Base-by-base conservation (phyloP, 2,888 invertebrate genomes). In the Phortica okadai region DNA sequence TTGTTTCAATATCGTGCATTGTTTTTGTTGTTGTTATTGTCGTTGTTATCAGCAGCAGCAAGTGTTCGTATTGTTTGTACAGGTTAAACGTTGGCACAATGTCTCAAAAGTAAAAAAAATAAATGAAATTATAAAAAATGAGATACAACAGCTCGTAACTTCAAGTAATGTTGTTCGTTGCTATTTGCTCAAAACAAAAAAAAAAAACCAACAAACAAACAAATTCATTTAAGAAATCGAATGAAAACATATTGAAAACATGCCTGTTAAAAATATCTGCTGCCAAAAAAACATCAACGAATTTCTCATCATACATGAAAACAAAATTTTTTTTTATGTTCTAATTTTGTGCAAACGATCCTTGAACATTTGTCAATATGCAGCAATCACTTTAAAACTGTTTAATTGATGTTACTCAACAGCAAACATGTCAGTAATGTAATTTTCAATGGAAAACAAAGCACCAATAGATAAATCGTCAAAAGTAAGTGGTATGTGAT, bases 1-100 rank as follows among this genome's bases (percentile, higher is more conserved):
- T 86, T 87, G 83, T 85, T 87, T 85, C 83, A 85, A 85, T 85
- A 83, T 67, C 58, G 42, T 25, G 80, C 74, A 76, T 80, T 74
- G 77, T 59, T 78, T 67, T 75, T 56, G 80, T 74, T 78, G 74
- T 54, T 73, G 72, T 84, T 84, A 86, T 87, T 86, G 73, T 59
- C 67, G 73, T 59, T 59, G 45, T 73, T 73, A 87, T 80, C 79
- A 78, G 77, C 80, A 80, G 78, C 75, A 58, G 74, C 72, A 80
- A 81, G 16, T 74, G 67, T 76, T 64, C 67, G 50, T 73, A 76
- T 70, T 72, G 58, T 70, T 59, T 74, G 78, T 74, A 59, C 64
- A 41, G 67, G 74, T 70, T 25, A 25, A 11, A 54, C 54, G 73
- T 62, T 80, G 75, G 67, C 74, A 44, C 33, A 75, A 73, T 64